Evolutionary conservation across 2,888 invertebrate species (phyloP).

Genomic region (Protonemura montana): DNA sequence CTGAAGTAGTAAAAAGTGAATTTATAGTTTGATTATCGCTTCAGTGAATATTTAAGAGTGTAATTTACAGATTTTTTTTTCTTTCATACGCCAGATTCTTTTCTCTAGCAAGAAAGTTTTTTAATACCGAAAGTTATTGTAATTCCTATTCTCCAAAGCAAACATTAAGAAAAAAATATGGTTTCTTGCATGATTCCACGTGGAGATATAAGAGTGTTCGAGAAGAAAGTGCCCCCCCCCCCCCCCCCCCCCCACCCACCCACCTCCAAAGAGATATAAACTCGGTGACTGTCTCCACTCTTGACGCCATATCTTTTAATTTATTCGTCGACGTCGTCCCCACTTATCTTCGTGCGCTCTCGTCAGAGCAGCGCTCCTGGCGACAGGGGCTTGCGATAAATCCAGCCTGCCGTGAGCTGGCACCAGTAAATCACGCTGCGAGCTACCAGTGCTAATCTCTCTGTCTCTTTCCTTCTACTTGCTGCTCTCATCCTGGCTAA

Average conservation of each 20-base stretch:
- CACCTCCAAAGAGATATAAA: too few relatives aligned
- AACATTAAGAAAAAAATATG: slow-evolving; percentile 40
- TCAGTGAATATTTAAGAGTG: slow-evolving; percentile 40
- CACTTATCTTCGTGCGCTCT: slow-evolving; percentile 48
- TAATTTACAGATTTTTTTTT: slow-evolving; percentile 41
- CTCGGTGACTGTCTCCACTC: neutral
- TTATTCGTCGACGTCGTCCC: slow-evolving; percentile 42
- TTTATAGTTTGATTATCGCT: slow-evolving; percentile 41
- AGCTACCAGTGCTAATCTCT: neutral
- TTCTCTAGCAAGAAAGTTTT: slow-evolving; percentile 27
- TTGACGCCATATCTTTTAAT: slow-evolving; percentile 49
- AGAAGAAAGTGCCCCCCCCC: too few relatives aligned
- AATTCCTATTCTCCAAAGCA: slow-evolving; percentile 36
- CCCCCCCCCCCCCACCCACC: too few relatives aligned
- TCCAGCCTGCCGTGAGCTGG: neutral
- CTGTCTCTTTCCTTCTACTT: slow-evolving; percentile 27
- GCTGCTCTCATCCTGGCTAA: slow-evolving; percentile 22
- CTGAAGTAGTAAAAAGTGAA: slow-evolving; percentile 21
- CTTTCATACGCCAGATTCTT: slow-evolving; percentile 21
- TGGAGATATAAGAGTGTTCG: neutral
- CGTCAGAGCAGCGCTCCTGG: slow-evolving; percentile 45
- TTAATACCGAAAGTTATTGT: slow-evolving; percentile 42
- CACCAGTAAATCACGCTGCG: slow-evolving; percentile 35
- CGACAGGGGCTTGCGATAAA: slow-evolving; percentile 9
- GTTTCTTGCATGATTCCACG: slow-evolving; percentile 31